Evolutionary conservation across 2,113 vertebrate species (phyloP).

Genomic region (Artemisiospiza belli): DNA sequence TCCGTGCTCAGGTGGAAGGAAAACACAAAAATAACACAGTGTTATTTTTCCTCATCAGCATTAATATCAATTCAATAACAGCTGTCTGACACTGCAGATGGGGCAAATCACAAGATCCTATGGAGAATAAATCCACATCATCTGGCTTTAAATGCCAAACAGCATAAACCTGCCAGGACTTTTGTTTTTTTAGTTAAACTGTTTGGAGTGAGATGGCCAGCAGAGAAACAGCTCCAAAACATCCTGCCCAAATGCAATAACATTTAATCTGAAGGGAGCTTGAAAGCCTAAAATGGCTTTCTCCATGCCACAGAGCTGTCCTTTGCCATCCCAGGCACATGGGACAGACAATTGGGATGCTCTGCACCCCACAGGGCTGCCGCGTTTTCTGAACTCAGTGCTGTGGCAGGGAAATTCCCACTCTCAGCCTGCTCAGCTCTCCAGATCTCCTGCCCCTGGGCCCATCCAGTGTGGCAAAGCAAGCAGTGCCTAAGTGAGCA

Average conservation of each 20-base stretch:
- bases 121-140: neutral
- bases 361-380: neutral
- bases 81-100: neutral
- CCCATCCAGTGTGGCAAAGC: neutral
- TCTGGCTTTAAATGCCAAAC: neutral
- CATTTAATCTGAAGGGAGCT: neutral
- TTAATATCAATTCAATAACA: slow-evolving; percentile 28
- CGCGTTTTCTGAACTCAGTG: neutral
- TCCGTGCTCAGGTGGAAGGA: neutral
- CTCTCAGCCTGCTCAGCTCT: neutral
- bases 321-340: neutral
- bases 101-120: neutral
- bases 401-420: neutral
- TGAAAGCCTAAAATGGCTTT: neutral
- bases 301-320: neutral
- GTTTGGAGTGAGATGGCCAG: neutral
- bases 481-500: neutral
- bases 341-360: neutral
- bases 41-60: neutral
- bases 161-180: slow-evolving; percentile 25
- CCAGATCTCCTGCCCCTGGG: neutral
- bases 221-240: neutral
- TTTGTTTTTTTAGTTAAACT: slow-evolving; percentile 29
- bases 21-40: neutral
- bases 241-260: neutral